phyloP scores from a whole-genome alignment of 2,113 vertebrate species.

The Balaeniceps rex region DNA sequence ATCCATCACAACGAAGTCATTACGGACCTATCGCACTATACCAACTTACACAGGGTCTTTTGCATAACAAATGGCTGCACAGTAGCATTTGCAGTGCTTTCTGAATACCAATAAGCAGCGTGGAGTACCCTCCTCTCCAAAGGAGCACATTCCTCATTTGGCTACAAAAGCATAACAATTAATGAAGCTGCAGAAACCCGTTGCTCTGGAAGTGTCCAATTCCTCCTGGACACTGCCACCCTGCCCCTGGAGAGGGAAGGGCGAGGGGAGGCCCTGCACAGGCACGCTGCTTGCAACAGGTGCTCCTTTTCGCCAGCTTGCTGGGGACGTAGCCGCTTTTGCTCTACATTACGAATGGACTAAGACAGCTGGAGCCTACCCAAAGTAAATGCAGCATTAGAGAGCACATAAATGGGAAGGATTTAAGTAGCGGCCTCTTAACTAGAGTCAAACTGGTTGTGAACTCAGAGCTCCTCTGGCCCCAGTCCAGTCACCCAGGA shows the following conservation, averaged over 20 bases:
- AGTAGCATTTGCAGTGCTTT: constrained; percentile 44
- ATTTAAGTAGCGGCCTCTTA: constrained; percentile 38
- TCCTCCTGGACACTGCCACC: not conserved
- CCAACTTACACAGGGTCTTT: constrained; percentile 43
- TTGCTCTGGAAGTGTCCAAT: not conserved
- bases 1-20: constrained; percentile 54
- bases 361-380: constrained; percentile 25
- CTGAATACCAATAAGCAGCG: constrained; percentile 51
- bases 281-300: not conserved
- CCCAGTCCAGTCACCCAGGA: not conserved
- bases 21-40: constrained; percentile 15
- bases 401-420: constrained; percentile 21
- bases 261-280: not conserved
- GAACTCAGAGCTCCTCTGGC: constrained; percentile 16
- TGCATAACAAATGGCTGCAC: constrained; percentile 64
- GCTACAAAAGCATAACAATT: not conserved
- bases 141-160: constrained; percentile 3
- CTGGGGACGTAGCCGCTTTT: not conserved
- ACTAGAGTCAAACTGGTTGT: not conserved
- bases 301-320: not conserved
- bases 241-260: not conserved
- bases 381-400: constrained; percentile 47
- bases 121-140: constrained; percentile 14
- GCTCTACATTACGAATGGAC: not conserved
- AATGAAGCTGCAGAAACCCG: not conserved